These are phyloP conservation scores for Smutsia gigantea DNA, from an alignment of 2,797 vertebrate genomes.

Conservation along the genomic window DNA sequence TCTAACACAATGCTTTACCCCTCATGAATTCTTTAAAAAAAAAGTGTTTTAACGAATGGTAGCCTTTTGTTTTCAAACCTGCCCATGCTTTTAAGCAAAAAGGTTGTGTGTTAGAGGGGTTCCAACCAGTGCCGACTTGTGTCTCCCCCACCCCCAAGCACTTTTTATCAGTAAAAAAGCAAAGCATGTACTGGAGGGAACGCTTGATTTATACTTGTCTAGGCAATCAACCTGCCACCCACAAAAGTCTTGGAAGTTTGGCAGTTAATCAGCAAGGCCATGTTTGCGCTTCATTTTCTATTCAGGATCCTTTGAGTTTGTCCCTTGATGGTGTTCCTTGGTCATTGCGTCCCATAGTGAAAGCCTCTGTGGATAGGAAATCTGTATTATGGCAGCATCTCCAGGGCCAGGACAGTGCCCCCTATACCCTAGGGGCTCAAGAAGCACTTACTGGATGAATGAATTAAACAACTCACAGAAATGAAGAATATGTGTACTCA, in stretches of 20 bases:
- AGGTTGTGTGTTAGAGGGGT: conserved; percentile 58
- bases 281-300: conserved; percentile 47
- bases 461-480: background rate
- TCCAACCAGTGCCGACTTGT: conserved; percentile 76
- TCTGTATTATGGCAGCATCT: background rate
- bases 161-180: conserved; percentile 71
- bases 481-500: conserved; percentile 14
- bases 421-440: background rate
- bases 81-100: conserved; percentile 51
- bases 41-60: conserved; percentile 19
- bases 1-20: background rate
- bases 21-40: background rate
- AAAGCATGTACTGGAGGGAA: conserved; percentile 61
- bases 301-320: background rate
- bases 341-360: background rate
- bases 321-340: background rate
- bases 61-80: conserved; percentile 62
- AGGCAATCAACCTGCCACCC: conserved; percentile 77
- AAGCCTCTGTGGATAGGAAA: background rate
- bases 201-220: conserved; percentile 77
- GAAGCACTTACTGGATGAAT: background rate
- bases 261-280: conserved; percentile 73
- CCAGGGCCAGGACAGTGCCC: background rate
- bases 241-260: conserved; percentile 69
- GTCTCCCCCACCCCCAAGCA: conserved; percentile 64